Base-by-base conservation (phyloP, 2,113 vertebrate genomes). In the Oplegnathus fasciatus region DNA sequence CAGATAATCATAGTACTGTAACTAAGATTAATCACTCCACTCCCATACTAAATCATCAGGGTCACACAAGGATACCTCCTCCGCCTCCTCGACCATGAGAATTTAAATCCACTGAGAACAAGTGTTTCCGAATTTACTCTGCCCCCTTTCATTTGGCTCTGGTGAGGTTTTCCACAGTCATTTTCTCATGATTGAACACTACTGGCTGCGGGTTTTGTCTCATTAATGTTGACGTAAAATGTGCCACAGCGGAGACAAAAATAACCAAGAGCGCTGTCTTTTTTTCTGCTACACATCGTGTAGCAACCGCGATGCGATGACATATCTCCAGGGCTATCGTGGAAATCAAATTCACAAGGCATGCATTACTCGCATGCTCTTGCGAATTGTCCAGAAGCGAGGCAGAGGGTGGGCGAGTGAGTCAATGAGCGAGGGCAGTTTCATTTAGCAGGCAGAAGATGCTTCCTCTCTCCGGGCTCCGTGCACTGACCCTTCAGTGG, bases 391-490 rank as follows among this genome's bases (percentile, higher is more conserved):
- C n/a, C 10, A 65, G 77, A 68, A 50, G 58, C 24, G 46, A 62
- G 77, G 61, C 13, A 18, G 66, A 72, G 72, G 71, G 40, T 77
- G 66, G 58, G 24, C 67, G 84, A 74, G 50, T 57, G 78, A 92
- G 70, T 70, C 72, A 5, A 22, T 40, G 50, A 65, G 79, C 61
- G 32, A 66, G 24, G 61, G 85, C 82, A 40, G 81, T 80, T 88
- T 89, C 22, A 70, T 91, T 93, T 89, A 89, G 90, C 89, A 89
- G 86, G 80, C 91, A 88, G 89, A 83, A 80, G 93, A 91, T 80
- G 81, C 87, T 88, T 92, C 90, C 88, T 82, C 73, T 79, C 71
- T 70, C 70, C 42, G 65, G 44, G 76, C 74, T 72, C 65, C 48
- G 52, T 72, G 74, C 74, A 9, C 72, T 77, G 78, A 69, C 70